Percentiles rank a stretch among this genome's conserved stretches.
Evolutionary conservation across 2,888 invertebrate genomes (phyloP).

Genomic region (Dorcus hopei): DNA sequence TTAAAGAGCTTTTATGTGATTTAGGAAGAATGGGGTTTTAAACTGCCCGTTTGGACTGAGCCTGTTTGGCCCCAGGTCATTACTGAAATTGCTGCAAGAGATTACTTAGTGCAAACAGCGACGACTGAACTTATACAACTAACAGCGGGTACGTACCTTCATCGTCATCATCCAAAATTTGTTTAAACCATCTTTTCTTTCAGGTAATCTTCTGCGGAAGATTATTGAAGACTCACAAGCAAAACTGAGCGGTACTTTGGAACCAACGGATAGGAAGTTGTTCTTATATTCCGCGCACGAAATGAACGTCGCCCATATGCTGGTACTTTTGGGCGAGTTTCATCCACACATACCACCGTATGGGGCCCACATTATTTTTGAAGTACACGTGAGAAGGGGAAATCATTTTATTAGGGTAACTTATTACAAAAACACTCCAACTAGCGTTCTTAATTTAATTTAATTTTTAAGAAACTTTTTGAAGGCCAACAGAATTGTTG

Average conservation of each 20-base stretch:
- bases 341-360: constrained; percentile 40
- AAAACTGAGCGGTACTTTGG: constrained; percentile 6
- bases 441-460: too few species aligned
- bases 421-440: not conserved
- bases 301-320: constrained; percentile 51
- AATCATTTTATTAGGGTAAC: constrained; percentile 31
- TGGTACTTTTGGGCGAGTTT: constrained; percentile 50
- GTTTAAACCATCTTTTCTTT: too few species aligned
- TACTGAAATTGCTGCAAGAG: not conserved
- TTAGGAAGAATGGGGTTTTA: constrained; percentile 37
- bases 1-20: constrained; percentile 12
- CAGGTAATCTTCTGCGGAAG: not conserved
- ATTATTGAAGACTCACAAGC: not conserved
- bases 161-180: too few species aligned
- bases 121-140: not conserved
- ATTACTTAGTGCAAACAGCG: not conserved
- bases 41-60: constrained; percentile 46
- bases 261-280: constrained; percentile 34
- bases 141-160: not conserved
- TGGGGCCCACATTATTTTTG: constrained; percentile 30
- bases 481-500: too few species aligned
- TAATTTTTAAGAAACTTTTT: too few species aligned
- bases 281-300: constrained; percentile 53
- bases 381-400: constrained; percentile 29
- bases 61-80: constrained; percentile 39